Evolutionary conservation across 2,797 vertebrate genomes (phyloP).

Genomic region (Tauraco hartlaubi): DNA sequence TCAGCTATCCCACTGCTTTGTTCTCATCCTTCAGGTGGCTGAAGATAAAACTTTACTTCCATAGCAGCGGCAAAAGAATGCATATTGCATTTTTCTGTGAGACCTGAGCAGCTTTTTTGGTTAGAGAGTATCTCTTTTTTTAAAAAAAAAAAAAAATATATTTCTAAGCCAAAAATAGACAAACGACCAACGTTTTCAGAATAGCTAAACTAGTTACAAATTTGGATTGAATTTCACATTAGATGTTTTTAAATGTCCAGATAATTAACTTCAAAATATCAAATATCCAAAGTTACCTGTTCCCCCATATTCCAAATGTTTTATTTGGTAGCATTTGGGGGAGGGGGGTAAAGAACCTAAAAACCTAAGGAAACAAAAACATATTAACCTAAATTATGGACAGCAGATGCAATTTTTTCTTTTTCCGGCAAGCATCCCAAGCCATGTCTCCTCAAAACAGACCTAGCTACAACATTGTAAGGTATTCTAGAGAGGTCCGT

Average conservation of each 20-base stretch:
- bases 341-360: accelerated
- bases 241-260: background rate
- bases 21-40: background rate
- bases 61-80: background rate
- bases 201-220: background rate
- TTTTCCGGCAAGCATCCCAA: background rate
- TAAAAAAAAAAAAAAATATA: too few species aligned
- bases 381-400: background rate
- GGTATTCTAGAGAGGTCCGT: background rate
- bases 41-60: background rate
- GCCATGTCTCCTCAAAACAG: background rate
- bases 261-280: background rate
- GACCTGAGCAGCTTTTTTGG: background rate
- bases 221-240: background rate
- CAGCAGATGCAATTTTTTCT: background rate
- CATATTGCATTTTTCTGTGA: background rate
- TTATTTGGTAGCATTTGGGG: accelerated
- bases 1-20: background rate
- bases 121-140: background rate
- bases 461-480: background rate
- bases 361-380: background rate
- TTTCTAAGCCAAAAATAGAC: background rate
- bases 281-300: background rate
- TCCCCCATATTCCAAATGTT: background rate
- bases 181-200: background rate